Base-by-base conservation (phyloP, 2,113 vertebrate species). In the Corythornis vintsioides region DNA sequence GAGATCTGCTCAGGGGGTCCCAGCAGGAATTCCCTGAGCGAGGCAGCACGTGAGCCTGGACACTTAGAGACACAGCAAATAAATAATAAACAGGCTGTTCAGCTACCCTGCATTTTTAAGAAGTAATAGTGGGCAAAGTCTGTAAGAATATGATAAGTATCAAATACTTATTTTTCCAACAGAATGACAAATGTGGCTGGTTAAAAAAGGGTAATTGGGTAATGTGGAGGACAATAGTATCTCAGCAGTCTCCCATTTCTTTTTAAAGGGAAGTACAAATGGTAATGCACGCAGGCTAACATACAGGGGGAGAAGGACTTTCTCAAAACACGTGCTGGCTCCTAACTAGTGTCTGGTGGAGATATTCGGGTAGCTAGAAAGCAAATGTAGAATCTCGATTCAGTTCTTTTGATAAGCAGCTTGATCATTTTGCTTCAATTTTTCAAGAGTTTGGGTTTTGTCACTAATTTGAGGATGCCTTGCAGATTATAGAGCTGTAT, bases 141-240 rank as follows among this genome's bases (percentile, higher is more conserved):
- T 90, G 57, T 33, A 40, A 88, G 80, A 80, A 57, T 92, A 86
- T 72, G 88, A 83, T 95, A 96, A 94, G 89, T 94, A 96, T 93
- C 83, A 93, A 91, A 82, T 78, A 78, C 83, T 79, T 90, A 80
- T 87, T 96, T 97, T 96, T 87, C 69, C 87, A 96, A 89, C 83
- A 88, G 94, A 95, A 93, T 92, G 88, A 94, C 84, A 93, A 92
- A 95, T 92, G 84, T 19, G 3, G 89, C 90, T 94, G 77, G 66
- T 91, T 94, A 90, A 94, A 93, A 93, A 94, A 96, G 92, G 80
- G 88, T 93, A 94, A 85, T 83, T 96, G 92, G 84, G 86, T 92
- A 94, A 94, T 64, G 70, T 82, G 56, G 59, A 94, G 86, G 95
- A 93, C 88, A 96, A 63, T 94, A 93, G 91, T 84, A 89, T 84